Percentiles rank a stretch among this genome's conserved stretches.
phyloP scores from a whole-genome alignment of 2,888 invertebrate species.

The Nudaria mundana region DNA sequence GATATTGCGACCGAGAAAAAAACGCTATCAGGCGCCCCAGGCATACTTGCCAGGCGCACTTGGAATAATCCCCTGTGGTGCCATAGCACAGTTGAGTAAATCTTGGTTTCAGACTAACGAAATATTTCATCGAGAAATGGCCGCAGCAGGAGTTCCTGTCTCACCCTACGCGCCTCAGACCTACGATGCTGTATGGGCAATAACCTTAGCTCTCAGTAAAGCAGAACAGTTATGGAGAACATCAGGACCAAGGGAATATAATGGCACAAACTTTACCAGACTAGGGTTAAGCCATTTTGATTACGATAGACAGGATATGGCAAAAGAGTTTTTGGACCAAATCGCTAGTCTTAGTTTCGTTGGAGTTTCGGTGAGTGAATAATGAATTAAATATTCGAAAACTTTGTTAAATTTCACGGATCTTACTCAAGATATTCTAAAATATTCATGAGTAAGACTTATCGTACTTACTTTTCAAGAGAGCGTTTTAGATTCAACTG shows the following conservation, averaged over 20 bases:
- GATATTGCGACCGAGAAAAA: no score
- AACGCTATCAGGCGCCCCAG: no score
- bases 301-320: slow-evolving; percentile 87
- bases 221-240: slow-evolving; percentile 82
- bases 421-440: no score
- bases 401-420: no score
- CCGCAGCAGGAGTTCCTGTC: slow-evolving; percentile 71
- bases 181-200: slow-evolving; percentile 96
- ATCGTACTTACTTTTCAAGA: no score
- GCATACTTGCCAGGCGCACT: no score
- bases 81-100: neutral
- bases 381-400: no score
- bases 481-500: no score
- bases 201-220: slow-evolving; percentile 87
- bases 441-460: no score
- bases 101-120: slow-evolving; percentile 81
- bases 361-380: slow-evolving; percentile 93
- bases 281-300: slow-evolving; percentile 83
- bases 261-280: slow-evolving; percentile 40
- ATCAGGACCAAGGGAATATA: slow-evolving; percentile 33
- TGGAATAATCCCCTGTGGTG: neutral
- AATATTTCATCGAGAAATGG: slow-evolving; percentile 83
- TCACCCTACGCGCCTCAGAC: slow-evolving; percentile 89
- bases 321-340: slow-evolving; percentile 85
- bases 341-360: slow-evolving; percentile 88